Base-by-base conservation (phyloP, 37 sponge, comb jelly and placozoan genomes). In the Eunapius fragilis region DNA sequence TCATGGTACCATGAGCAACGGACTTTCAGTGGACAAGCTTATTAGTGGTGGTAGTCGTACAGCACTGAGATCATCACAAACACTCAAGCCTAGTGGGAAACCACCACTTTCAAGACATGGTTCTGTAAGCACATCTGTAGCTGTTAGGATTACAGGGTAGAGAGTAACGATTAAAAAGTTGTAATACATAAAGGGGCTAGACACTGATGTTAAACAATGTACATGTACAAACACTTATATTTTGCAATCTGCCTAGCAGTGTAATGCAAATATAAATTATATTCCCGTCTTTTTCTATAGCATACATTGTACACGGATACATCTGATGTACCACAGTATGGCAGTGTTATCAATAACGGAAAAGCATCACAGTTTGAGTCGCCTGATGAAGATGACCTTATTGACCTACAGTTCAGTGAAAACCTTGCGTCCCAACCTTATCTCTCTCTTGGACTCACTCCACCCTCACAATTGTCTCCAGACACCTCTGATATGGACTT, bases 381-480 rank as follows among this genome's bases (percentile, higher is more conserved):
- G 14, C 58, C 58, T 58, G 88, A 87, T 41, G 92, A 93, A 19
- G 91, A 90, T 26, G 80, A 84, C 2, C 73, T 80, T 0, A 36
- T 87, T 67, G 85, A 94, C 31, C 77, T 94, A 0, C 48, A 48
- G 24, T 90, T 94, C 47, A 75, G 50, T 45, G 94, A 94, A 5
- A 76, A 82, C 26, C 36, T 31, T 24, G 35, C 74, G 3, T 86
- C 86, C 10, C 91, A 90, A 34, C 86, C 91, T 27, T 94, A 94
- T 76, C 89, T 94, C 25, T 94, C 94, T 26, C 86, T 94, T 23
- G 94, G 94, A n/a, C 89, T 94, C 69, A 94, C 94, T 26, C 94
- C 94, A 11, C 88, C 75, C 78, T 94, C 94, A 69, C 94, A 94
- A 23, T 81, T 94, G 30, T 93, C 94, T 14, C 94, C 94, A 58